Base-by-base conservation (phyloP, 2,888 invertebrate genomes). In the Geophilus truncorum region DNA sequence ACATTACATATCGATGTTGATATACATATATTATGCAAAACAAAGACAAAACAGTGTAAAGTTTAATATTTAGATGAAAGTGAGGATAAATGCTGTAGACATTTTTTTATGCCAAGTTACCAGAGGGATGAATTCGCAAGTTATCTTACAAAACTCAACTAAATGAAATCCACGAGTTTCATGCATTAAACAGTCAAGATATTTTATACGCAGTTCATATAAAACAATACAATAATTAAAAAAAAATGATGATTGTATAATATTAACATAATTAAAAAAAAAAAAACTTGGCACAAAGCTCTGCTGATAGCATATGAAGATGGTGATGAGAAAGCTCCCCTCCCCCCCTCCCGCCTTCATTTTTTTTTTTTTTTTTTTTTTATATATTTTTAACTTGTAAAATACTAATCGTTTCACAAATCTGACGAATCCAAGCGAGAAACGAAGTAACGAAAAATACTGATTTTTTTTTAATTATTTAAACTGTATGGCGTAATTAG, bases 391-490 rank as follows among this genome's bases (percentile, higher is more conserved):
- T n/a, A n/a, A n/a, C 15, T n/a, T 45, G 62, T 25, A 25, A 62
- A 62, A 25, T 45, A 62, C 25, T 62, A 62, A 25, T 45, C 23
- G 62, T 62, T 62, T 62, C 62, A 62, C 62, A n/a, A 62, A 25
- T 62, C 6, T 62, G 62, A 62, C 62, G 62, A 62, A 62, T 62
- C 62, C 62, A 62, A 62, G 62, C 62, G 62, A 62, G 62, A 62
- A 62, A 25, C 62, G 62, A 62, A 62, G 62, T 62, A 62, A 62
- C 25, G 25, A 6, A n/a, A 62, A 62, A 62, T 62, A 62, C 62
- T 25, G 23, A 25, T 62, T 28, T 62, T 12, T 62, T 23, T 4
- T 21, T 25, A 62, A n/a, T n/a, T n/a, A n/a, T n/a, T n/a, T n/a
- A n/a, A n/a, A n/a, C n/a, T 62, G 25, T 62, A 62, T 62, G 62